Percentiles rank a stretch among this genome's conserved stretches.
Conservation (phyloP, 2,797 vertebrate species). For the Anisognathus igniventris region DNA sequence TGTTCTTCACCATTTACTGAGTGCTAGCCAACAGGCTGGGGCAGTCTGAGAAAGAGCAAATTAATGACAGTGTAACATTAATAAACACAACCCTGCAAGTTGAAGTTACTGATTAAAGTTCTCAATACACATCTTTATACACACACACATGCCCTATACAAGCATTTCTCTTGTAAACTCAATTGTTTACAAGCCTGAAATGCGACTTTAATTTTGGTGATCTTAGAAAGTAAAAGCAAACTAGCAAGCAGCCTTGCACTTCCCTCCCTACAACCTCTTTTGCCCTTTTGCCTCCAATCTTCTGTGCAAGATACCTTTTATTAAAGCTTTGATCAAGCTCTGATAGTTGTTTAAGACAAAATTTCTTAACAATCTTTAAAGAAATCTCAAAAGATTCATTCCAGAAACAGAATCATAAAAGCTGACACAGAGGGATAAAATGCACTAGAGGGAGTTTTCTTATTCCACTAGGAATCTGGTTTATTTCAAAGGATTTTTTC, state of each 20-base stretch:
- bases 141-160: neutral
- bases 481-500: conserved; percentile 43
- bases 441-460: conserved; percentile 28
- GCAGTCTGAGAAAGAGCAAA: neutral
- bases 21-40: neutral
- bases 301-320: conserved; percentile 60
- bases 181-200: conserved; percentile 38
- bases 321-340: conserved; percentile 32
- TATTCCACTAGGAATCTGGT: conserved; percentile 48
- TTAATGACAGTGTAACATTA: neutral
- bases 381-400: conserved; percentile 49
- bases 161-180: neutral
- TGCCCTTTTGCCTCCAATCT: neutral
- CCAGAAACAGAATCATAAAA: conserved; percentile 67
- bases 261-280: neutral
- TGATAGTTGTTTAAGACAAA: conserved; percentile 62
- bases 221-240: conserved; percentile 29
- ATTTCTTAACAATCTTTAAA: conserved; percentile 52
- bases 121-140: neutral
- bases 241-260: neutral
- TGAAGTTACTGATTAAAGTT: neutral
- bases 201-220: conserved; percentile 41
- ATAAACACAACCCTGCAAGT: neutral
- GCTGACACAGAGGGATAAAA: conserved; percentile 40
- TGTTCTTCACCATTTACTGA: neutral